Base-by-base conservation (phyloP, 2,113 vertebrate species). In the Leptobrachium ailaonicum region DNA sequence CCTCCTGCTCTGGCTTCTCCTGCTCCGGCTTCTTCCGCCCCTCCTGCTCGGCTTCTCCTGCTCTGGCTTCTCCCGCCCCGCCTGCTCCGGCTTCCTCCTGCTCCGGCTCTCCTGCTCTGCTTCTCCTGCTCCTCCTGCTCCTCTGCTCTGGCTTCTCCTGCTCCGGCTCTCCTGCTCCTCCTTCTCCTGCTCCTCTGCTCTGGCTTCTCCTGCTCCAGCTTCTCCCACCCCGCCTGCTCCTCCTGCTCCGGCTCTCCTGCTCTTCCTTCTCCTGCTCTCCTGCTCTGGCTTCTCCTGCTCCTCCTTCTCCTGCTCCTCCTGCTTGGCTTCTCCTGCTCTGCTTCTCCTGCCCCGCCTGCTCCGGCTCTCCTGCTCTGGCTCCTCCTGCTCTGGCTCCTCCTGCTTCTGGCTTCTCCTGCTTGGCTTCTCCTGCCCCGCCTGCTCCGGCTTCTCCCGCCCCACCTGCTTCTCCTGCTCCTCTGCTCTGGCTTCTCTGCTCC, bases 21-120 rank as follows among this genome's bases (percentile, higher is more conserved):
- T 73, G 75, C 58, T 76, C n/a, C 68, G 68, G 69, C 66, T 44
- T 1, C 12, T 47, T 63, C 72, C 62, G 13, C 13, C 64, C 42
- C 40, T 50, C n/a, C n/a, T n/a, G n/a, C n/a, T n/a, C n/a, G n/a
- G n/a, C n/a, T n/a, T n/a, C 20, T 32, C 20, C 20, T 32, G 20
- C 20, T 32, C 20, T 32, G 20, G 20, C 20, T 32, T 32, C 20
- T 32, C 20, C 20, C 1, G 20, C 20, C 20, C 20, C 20, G 67
- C 4, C 4, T 45, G n/a, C 80, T n/a, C n/a, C n/a, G n/a, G n/a
- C n/a, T n/a, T 58, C 71, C 44, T 42, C n/a, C 71, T 58, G 13
- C 20, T 13, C 54, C 1, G 7, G 6, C 54, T 13, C 54, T 13
- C 13, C 54, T 56, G 7, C 54, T 58, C 73, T 43, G 73, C 71